Evolutionary conservation across 2,113 vertebrate genomes (phyloP).

Genomic region (Cryptotis parvus): DNA sequence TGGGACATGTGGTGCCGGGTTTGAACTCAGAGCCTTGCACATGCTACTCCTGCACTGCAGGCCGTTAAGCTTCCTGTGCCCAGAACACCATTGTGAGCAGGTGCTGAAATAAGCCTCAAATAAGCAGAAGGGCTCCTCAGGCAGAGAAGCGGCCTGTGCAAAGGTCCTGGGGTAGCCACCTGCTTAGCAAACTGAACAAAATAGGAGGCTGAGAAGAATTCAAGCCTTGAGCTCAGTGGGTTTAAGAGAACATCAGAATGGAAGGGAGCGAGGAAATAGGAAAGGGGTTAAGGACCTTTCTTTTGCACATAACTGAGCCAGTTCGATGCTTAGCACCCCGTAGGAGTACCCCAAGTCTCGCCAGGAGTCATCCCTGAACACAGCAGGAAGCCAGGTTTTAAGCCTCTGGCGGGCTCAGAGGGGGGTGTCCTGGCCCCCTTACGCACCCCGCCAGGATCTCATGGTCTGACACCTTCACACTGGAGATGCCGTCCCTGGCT

Average conservation of each 20-base stretch:
- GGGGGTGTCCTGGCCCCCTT: neutral
- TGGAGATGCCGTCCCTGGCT: conserved; percentile 94
- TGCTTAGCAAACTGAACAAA: neutral
- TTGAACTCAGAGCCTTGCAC: too few species aligned
- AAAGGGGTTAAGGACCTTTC: too few species aligned
- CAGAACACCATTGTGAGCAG: neutral
- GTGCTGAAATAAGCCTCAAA: neutral
- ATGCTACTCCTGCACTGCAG: neutral
- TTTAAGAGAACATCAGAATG: neutral
- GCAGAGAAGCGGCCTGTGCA: neutral
- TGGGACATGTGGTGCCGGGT: neutral
- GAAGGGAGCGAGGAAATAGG: neutral
- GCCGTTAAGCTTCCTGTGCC: neutral
- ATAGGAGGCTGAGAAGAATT: neutral
- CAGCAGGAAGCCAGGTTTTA: too few species aligned
- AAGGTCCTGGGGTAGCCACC: neutral
- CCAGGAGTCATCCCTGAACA: neutral
- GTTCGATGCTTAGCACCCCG: too few species aligned
- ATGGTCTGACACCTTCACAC: conserved; percentile 91
- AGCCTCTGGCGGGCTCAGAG: too few species aligned
- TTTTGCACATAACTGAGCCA: too few species aligned
- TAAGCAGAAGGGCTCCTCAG: neutral
- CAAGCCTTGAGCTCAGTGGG: neutral
- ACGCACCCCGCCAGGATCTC: conserved; percentile 95
- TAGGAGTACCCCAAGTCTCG: too few species aligned